Percentiles rank a stretch among this genome's conserved stretches.
These are phyloP conservation scores for Mycteria americana DNA, from an alignment of 2,797 vertebrate genomes.

Conservation along the genomic window DNA sequence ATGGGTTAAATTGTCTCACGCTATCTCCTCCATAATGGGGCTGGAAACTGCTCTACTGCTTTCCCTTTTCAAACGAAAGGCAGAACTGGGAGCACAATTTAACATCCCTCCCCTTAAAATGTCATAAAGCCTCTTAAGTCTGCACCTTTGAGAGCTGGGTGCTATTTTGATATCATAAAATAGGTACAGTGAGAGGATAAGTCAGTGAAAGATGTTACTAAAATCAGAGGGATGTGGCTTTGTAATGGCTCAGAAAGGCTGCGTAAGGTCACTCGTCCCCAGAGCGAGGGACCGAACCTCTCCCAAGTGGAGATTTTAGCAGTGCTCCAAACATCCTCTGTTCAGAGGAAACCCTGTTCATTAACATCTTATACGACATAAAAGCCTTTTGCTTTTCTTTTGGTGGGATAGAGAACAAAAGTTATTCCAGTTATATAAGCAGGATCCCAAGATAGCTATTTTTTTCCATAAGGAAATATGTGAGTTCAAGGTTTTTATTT, in stretches of 20 bases:
- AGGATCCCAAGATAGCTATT: conserved; percentile 21
- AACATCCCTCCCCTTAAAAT: neutral
- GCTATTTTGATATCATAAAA: neutral
- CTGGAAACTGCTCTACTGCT: neutral
- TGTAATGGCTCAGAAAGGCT: neutral
- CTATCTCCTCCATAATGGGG: neutral
- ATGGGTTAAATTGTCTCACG: neutral
- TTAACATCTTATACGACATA: neutral
- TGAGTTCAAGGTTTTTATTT: conserved; percentile 14
- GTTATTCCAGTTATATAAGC: conserved; percentile 15
- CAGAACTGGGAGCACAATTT: neutral
- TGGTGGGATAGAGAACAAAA: neutral
- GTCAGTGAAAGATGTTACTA: neutral
- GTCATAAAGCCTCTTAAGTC: neutral
- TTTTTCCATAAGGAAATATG: conserved; percentile 19
- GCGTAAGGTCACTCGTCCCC: neutral
- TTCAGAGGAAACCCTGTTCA: conserved; percentile 26
- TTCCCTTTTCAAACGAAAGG: conserved; percentile 9
- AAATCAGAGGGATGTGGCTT: neutral
- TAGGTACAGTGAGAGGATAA: neutral
- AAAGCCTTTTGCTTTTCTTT: conserved; percentile 38
- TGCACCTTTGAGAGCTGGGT: neutral
- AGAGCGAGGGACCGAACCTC: neutral
- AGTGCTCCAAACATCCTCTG: conserved; percentile 15
- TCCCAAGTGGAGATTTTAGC: neutral